Conservation (phyloP, 1,140 invertebrate genomes). For the Pseudomyrmex pallidus region DNA sequence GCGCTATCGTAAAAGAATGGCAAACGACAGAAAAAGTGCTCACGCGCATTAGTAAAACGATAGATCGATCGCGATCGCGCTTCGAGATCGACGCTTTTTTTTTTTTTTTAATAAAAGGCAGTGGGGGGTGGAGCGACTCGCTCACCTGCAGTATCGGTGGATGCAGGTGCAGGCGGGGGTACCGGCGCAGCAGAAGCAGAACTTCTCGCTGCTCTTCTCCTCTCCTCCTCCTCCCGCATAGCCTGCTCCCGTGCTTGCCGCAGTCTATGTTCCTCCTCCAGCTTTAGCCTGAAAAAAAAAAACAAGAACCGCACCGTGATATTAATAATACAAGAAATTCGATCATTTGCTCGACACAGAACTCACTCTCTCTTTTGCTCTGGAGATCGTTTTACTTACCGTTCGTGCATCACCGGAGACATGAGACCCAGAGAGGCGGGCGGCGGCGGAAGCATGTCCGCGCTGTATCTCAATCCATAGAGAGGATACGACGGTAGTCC, state of each 20-base stretch:
- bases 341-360: background rate
- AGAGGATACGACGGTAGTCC: constrained; percentile 86
- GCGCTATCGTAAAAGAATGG: background rate
- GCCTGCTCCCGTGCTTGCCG: constrained; percentile 86
- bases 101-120: constrained; percentile 82
- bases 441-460: constrained; percentile 83
- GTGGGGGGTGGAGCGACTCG: constrained; percentile 85
- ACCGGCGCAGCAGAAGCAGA: constrained; percentile 84
- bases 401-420: constrained; percentile 87
- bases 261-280: constrained; percentile 89
- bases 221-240: constrained; percentile 85
- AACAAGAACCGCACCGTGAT: constrained; percentile 54
- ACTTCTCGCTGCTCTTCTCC: constrained; percentile 85
- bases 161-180: constrained; percentile 81
- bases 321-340: constrained; percentile 42
- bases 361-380: background rate
- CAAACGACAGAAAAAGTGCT: background rate
- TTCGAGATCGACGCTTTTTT: constrained; percentile 64
- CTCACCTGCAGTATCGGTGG: constrained; percentile 84
- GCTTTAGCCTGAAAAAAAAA: constrained; percentile 84
- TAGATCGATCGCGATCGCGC: constrained; percentile 56
- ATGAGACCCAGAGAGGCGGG: constrained; percentile 85
- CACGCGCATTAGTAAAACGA: constrained; percentile 11
- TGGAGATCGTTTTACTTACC: constrained; percentile 79
- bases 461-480: constrained; percentile 85